A percentile compares a stretch with the other conserved stretches of the same genome.
Evolutionary conservation across 2,797 vertebrate genomes (phyloP).

Genomic region (Stomatorhinus walkeri): DNA sequence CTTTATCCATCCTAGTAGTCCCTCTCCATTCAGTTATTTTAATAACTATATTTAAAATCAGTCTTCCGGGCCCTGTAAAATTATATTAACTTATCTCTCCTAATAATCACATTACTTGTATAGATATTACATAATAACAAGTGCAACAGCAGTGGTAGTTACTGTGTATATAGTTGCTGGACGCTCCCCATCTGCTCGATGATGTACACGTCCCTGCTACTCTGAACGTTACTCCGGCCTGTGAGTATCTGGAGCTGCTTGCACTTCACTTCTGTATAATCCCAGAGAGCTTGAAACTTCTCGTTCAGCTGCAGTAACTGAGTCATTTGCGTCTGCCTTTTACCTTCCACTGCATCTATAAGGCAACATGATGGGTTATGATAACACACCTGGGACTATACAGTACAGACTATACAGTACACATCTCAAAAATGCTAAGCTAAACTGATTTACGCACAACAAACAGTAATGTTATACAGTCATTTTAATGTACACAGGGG

Average conservation of each 20-base stretch:
- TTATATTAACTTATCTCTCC: background rate
- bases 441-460: background rate
- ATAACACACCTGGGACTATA: background rate
- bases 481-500: background rate
- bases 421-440: background rate
- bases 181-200: background rate
- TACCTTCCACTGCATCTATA: background rate
- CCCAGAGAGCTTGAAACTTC: constrained; percentile 15
- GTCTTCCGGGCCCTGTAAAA: background rate
- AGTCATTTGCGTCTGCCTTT: background rate
- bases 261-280: constrained; percentile 4
- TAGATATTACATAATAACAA: background rate
- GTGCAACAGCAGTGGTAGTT: background rate
- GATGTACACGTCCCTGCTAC: background rate
- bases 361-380: background rate
- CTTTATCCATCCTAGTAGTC: background rate
- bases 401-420: no score
- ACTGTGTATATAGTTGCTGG: constrained; percentile 3
- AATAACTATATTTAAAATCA: background rate
- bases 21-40: background rate
- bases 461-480: background rate
- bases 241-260: background rate
- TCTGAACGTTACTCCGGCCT: background rate
- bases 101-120: background rate
- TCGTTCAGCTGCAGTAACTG: background rate